Conservation (phyloP, 2,113 vertebrate species). For the Chloebia gouldiae region DNA sequence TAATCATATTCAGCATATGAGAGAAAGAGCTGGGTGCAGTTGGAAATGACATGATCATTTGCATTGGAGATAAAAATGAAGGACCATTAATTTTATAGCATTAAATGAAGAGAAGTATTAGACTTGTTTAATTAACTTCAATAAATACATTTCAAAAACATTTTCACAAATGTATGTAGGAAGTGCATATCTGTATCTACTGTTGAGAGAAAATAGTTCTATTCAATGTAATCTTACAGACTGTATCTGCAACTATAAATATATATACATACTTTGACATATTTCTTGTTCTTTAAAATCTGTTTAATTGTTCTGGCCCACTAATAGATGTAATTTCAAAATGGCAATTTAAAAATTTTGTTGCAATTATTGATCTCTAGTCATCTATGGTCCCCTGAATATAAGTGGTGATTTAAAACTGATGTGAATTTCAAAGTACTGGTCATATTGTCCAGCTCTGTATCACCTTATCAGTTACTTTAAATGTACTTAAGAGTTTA, state of each 20-base stretch:
- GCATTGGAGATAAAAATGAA: conserved; percentile 71
- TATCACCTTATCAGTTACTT: neutral
- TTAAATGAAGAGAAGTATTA: conserved; percentile 71
- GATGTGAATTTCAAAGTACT: neutral
- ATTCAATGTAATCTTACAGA: neutral
- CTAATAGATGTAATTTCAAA: neutral
- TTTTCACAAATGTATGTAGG: conserved; percentile 33
- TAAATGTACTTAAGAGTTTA: neutral
- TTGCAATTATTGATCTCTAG: neutral
- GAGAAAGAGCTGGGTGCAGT: conserved; percentile 28
- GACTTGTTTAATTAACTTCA: conserved; percentile 68
- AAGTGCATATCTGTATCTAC: neutral
- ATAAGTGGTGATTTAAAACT: neutral
- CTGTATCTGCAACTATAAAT: neutral
- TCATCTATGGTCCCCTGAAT: neutral
- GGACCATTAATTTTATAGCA: conserved; percentile 76
- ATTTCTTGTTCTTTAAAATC: neutral
- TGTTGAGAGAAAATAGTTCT: neutral
- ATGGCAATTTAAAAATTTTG: neutral
- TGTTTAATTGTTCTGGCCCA: neutral
- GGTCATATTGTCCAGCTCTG: fast-evolving
- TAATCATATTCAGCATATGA: conserved; percentile 60
- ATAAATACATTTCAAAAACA: conserved; percentile 67
- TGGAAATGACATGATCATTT: conserved; percentile 69
- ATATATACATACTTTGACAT: neutral